Conservation (phyloP, 2,888 invertebrate species). For the Pachliopta kotzebuea region DNA sequence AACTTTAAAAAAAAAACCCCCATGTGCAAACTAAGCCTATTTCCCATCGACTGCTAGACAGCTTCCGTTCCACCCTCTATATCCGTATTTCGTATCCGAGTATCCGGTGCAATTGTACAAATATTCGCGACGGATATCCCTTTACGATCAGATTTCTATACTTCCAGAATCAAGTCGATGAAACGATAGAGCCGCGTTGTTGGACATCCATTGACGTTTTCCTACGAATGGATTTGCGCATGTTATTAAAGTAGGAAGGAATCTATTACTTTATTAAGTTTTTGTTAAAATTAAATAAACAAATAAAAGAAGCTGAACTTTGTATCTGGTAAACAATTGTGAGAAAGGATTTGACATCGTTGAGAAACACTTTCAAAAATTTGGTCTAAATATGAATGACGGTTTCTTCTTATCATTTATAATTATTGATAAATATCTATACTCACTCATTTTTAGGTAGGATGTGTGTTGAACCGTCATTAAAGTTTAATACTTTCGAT, state of each 20-base stretch:
- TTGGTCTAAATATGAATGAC: too few relatives aligned
- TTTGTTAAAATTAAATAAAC: background rate
- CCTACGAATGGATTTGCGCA: background rate
- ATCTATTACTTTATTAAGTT: background rate
- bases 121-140: conserved; percentile 47
- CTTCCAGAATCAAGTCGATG: conserved; percentile 21
- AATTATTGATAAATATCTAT: too few relatives aligned
- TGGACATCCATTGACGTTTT: conserved; percentile 11
- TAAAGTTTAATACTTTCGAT: background rate
- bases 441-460: too few relatives aligned
- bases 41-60: conserved; percentile 38
- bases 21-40: conserved; percentile 39
- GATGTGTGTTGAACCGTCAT: too few relatives aligned
- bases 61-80: conserved; percentile 39
- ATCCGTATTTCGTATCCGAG: conserved; percentile 42
- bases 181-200: conserved; percentile 23
- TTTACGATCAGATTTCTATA: conserved; percentile 40
- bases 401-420: too few relatives aligned
- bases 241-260: background rate
- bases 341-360: conserved; percentile 5
- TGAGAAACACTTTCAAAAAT: background rate
- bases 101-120: conserved; percentile 51
- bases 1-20: conserved; percentile 43
- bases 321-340: conserved; percentile 13
- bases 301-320: too few relatives aligned